Base-by-base conservation (phyloP, 2,888 invertebrate species). In the Napeogenes sylphis region DNA sequence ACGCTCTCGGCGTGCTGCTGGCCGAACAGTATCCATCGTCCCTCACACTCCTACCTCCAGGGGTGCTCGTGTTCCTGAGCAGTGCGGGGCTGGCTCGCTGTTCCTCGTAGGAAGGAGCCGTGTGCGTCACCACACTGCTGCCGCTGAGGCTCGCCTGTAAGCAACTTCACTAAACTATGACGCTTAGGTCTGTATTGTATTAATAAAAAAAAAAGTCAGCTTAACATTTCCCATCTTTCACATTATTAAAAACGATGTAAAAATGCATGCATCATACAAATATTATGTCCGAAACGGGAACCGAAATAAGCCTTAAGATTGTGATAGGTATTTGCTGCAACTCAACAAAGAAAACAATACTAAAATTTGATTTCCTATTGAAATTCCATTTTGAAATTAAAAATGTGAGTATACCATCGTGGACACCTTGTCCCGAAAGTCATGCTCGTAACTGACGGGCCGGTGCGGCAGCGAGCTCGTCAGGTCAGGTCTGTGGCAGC, bases 11-110 rank as follows among this genome's bases (percentile, higher is more conserved):
- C 4, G 93, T 93, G 77, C 93, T 93, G 72, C 93, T 92, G 14
- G 92, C 93, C 0, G 93, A 93, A 66, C 93, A 93, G 75, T 94
- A 94, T 0, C 93, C 93, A 71, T 94, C 93, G 70, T 94, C 93
- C 2, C 93, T 78, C 1, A 85, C 89, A 67, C 88, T 90, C 61
- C 87, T 79, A 0, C 88, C 86, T 0, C 87, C 90, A 0, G 90
- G 90, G 0, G 88, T 90, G 38, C 78, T 76, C 2, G 80, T 77
- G 2, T 83, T 83, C 0, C 88, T 81, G 14, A 90, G 74, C 14
- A 90, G 73, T 3, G 89, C 89, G 0, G 88, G 90, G 47, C 85
- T 88, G 2, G 88, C 89, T 0, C 89, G 84, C 71, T 90, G 90
- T 63, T 90, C 89, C 61, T 90, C 90, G 63, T 88, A 89, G 2